Base-by-base conservation (phyloP, 2,888 invertebrate genomes). In the Keiferia lycopersicella region DNA sequence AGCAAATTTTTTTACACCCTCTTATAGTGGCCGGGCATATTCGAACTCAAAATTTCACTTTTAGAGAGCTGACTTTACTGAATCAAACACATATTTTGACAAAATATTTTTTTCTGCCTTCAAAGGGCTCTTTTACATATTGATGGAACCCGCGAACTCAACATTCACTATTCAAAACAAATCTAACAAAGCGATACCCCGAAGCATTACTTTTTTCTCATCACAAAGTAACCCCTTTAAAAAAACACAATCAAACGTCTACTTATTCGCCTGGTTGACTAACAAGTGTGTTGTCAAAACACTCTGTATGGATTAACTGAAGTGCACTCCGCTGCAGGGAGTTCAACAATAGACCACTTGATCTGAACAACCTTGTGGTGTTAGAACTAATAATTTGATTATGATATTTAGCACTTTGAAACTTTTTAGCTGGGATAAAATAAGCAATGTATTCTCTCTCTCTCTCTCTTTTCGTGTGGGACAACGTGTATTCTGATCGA, bases 211-310 rank as follows among this genome's bases (percentile, higher is more conserved):
- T 53, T 26, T 30, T 56, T 56, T 0, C 8, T 20, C 18, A 3
- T 26, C 6, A 16, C 34, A 34, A 16, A 2, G 56, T 56, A 14
- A 56, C 56, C 56, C 56, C 16, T 53, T 34, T 56, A 34, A 56
- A 56, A 50, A 56, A 56, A 12, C 26, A 56, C 56, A 56, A 56
- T 26, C 56, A 34, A 56, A 56, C 34, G 56, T 30, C 26, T 56
- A 56, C 16, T 34, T 56, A 22, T 56, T 56, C 56, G 30, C 56
- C 7, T 16, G 56, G 51, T 41, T 60, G 45, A 45, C 60, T 39
- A 50, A 61, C 61, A 61, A 61, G 50, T 61, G 62, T 14, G 51
- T 26, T 62, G 62, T 62, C 53, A 62, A 62, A 62, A 62, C 62
- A 56, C 53, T 62, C 30, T 7, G 18, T n/a, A 38, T 50, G n/a